Base-by-base conservation (phyloP, 2,888 invertebrate species). In the Eupeodes latifasciatus region DNA sequence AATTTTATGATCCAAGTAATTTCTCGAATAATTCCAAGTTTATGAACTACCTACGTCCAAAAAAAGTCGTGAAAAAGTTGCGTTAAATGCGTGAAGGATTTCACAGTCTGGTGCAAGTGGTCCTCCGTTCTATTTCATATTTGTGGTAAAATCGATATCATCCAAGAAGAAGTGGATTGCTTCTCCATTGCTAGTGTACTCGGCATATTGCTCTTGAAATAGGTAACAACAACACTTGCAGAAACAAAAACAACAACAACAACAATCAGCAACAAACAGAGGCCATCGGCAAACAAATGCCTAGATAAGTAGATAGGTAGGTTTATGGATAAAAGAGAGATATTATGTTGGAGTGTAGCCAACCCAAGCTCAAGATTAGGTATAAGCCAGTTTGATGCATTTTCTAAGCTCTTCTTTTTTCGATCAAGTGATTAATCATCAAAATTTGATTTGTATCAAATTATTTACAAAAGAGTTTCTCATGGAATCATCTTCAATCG, bases 61-160 rank as follows among this genome's bases (percentile, higher is more conserved):
- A 27, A 27, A 27, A 40, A 40, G 5, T 71, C 66, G 78, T 82
- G 78, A 69, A 64, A 71, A 82, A 59, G 40, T 27, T 75, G 47
- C 72, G 64, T 64, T 49, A 34, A 59, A 62, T 67, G 12, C 11
- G 14, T 74, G 34, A 49, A 19, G 27, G 7, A 64, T 44, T 55
- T 49, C 64, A 44, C 44, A 72, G 72, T 72, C 59, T 72, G 40
- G 62, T 83, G 86, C 81, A 81, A 40, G 74, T 78, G 77, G n/a
- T 69, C 40, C 44, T 51, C 67, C 27, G 47, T 62, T 34, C 19
- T 27, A 61, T 72, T 76, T 49, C 40, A 61, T 59, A 5, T 57
- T 57, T 59, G 61, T 83, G 79, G 87, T 47, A 87, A 87, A 87
- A 87, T 87, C 87, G 84, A 87, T 87, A 87, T 53, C 79, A 64